These are phyloP conservation scores for Tursiops truncatus DNA, from an alignment of 2,113 vertebrate species.

Conservation along the genomic window DNA sequence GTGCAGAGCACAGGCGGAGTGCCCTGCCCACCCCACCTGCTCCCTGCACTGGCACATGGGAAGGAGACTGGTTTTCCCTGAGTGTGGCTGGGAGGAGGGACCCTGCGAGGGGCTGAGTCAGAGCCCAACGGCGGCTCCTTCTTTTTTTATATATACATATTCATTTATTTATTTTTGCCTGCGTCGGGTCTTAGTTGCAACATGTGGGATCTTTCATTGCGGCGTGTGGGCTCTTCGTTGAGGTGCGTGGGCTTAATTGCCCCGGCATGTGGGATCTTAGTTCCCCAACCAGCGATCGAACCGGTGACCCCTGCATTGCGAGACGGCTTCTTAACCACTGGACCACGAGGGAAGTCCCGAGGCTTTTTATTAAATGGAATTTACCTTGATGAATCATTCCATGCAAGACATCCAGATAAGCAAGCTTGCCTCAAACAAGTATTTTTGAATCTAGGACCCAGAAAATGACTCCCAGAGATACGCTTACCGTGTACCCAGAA, in stretches of 20 bases:
- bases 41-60: accelerated
- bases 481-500: not conserved
- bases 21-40: not conserved
- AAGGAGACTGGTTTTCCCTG: not conserved
- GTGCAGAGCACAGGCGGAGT: accelerated
- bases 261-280: no score
- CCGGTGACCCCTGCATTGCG: no score
- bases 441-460: not conserved
- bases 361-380: not conserved
- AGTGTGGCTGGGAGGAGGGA: not conserved
- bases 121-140: not conserved
- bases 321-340: no score
- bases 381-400: not conserved
- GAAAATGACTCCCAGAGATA: not conserved
- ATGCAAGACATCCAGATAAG: not conserved
- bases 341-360: not conserved
- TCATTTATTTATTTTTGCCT: no score
- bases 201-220: no score
- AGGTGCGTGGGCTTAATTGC: no score
- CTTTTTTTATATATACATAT: no score
- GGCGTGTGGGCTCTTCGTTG: no score
- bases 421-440: not conserved
- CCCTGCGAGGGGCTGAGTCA: not conserved
- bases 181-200: no score
- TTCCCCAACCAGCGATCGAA: no score